Base-by-base conservation (phyloP, 1,140 invertebrate species). In the Drosophila busckii region DNA sequence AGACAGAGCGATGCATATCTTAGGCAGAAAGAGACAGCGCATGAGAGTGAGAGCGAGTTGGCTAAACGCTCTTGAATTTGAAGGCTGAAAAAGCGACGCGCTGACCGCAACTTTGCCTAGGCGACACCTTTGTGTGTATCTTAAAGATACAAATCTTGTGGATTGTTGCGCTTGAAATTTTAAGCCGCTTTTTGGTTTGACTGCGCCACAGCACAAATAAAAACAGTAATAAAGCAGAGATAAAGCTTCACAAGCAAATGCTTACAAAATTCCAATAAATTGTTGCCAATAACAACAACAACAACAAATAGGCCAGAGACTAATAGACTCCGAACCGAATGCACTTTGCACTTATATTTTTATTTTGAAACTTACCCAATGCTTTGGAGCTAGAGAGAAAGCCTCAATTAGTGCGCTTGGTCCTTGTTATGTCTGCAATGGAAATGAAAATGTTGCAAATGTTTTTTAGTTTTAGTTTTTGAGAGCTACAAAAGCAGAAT, bases 201-300 rank as follows among this genome's bases (percentile, higher is more conserved):
- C 66, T 55, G 68, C 61, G 63, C 62, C 62, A 73, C 62, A 68
- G 75, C 68, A 73, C 44, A 75, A 58, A 73, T 75, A 68, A 73
- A 75, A 75, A 73, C 42, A 54, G 38, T 63, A 53, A 66, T 38
- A 62, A 55, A 67, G 49, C 37, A 19, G 9, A 7, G 28, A 19
- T 5, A 16, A 20, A 31, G 31, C 29, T n/a, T n/a, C n/a, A n/a
- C n/a, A n/a, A n/a, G n/a, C n/a, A n/a, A n/a, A n/a, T n/a, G n/a
- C 53, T 67, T 73, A 63, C 52, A 44, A 69, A 75, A 69, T 75
- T 75, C 64, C 64, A 73, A 73, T 73, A 73, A 62, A 56, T 62
- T 71, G n/a, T n/a, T n/a, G n/a, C n/a, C n/a, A n/a, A n/a, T n/a
- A n/a, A n/a, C n/a, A n/a, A n/a, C n/a, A n/a, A n/a, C n/a, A n/a